Evolutionary conservation across 1,140 invertebrate genomes (phyloP), one percentile per base, ranked within the genome.

Genomic region (Zaprionus gabonicus): DNA sequence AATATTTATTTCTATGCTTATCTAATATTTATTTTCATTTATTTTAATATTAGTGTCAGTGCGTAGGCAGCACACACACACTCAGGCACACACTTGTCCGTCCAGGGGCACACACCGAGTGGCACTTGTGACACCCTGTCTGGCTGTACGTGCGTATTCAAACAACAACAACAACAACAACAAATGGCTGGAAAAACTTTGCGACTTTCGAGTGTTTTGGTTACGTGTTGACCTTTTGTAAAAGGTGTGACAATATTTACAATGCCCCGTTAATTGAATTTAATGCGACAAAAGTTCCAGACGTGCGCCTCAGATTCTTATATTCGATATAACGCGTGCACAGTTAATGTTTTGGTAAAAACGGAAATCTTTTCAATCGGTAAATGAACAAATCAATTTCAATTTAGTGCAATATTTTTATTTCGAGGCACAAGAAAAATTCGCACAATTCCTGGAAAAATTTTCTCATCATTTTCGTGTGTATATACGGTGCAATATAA

Each of bases 211-310:
- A 79, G 83, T 74, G 79, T 73, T 82, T 34, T 56, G 66, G 64
- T 38, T 55, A 51, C 73, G 44, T 82, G 73, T 83, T 83, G 83
- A 78, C 84, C 72, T 69, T 80, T 80, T 20, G 70, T 78, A 73
- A 53, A 83, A 88, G 84, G 81, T 87, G 84, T 80, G 73, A 88
- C 78, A 83, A 84, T 88, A 87, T 87, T 87, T 78, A 78, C 81
- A 84, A 83, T 65, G 67, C 28, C 64, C 71, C 78, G 55, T 78
- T 87, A 83, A 88, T 83, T 87, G 80, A 87, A 87, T 82, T 80
- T 80, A 87, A 84, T 81, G 78, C 36, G 28, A n/a, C 6, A 25
- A 51, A 51, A 51, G 10, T 49, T 51, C 4, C 71, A 46, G 10
- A 23, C 23, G 51, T 55, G 36, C 12, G 36, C 69, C 23, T 58